Percentiles rank a stretch among this genome's conserved stretches.
These are phyloP conservation scores for Eclectus roratus DNA, from an alignment of 2,113 vertebrate species.

Conservation along the genomic window DNA sequence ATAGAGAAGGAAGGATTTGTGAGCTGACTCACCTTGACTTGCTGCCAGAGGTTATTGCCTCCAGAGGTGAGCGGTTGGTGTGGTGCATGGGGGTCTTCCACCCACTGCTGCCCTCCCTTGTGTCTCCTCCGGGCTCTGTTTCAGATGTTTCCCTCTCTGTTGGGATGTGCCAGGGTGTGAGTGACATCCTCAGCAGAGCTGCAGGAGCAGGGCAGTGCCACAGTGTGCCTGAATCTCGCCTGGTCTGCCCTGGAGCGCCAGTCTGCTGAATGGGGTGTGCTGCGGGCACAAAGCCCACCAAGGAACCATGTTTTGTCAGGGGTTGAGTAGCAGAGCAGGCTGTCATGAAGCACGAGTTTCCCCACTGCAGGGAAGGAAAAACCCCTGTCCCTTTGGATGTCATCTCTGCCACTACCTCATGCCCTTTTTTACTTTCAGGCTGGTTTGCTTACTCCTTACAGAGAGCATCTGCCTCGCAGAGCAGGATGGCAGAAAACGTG, in stretches of 20 bases:
- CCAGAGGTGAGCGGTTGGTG: fast-evolving
- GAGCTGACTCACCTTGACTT: background rate
- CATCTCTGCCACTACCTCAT: background rate
- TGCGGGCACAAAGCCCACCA: background rate
- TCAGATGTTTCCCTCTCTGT: background rate
- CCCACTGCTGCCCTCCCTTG: background rate
- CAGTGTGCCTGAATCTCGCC: fast-evolving
- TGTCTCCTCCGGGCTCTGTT: background rate
- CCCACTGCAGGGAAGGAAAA: background rate
- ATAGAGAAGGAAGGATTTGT: background rate
- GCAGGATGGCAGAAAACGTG: background rate
- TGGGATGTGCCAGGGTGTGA: background rate
- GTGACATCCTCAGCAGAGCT: fast-evolving
- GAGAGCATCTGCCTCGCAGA: background rate
- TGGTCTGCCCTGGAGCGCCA: fast-evolving
- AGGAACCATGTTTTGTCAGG: background rate
- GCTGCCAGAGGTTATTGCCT: background rate
- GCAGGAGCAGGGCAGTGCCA: background rate
- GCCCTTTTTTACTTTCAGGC: background rate
- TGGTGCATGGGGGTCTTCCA: background rate
- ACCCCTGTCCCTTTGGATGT: background rate
- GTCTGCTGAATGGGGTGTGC: background rate
- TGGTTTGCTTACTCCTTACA: background rate
- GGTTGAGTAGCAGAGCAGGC: background rate
- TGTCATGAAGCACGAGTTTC: background rate